Conservation (phyloP, 2,797 vertebrate species). For the Haliaeetus albicilla region DNA sequence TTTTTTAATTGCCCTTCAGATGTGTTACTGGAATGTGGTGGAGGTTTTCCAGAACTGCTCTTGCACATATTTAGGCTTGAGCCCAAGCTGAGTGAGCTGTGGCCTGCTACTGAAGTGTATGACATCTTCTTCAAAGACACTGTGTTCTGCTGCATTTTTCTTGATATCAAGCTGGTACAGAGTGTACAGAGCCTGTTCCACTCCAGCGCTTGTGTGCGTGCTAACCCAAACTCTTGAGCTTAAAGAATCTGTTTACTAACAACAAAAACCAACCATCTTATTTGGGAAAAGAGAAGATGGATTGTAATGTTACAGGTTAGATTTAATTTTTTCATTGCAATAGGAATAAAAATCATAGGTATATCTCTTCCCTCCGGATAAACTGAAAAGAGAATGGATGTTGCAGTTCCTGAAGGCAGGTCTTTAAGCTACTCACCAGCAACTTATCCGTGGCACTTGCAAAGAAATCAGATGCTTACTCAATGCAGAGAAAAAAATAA, state of each 20-base stretch:
- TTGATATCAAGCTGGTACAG: background rate
- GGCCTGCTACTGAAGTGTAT: background rate
- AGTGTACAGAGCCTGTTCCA: background rate
- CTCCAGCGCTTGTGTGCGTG: background rate
- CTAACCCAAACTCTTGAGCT: background rate
- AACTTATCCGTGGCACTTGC: background rate
- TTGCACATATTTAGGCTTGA: background rate
- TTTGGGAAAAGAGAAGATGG: background rate
- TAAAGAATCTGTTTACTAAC: background rate
- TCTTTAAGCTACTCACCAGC: background rate
- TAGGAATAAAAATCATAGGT: background rate
- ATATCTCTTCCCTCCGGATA: background rate
- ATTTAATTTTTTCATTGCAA: background rate
- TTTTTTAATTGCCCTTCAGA: background rate
- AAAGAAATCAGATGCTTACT: background rate
- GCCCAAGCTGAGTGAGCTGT: background rate
- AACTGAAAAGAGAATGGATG: background rate
- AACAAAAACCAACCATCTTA: background rate
- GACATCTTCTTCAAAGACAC: background rate
- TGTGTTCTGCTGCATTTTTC: background rate
- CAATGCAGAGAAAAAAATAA: background rate
- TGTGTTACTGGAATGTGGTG: background rate
- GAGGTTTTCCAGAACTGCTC: background rate
- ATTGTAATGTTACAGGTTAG: background rate
- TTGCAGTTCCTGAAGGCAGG: background rate